phyloP scores from a whole-genome alignment of 2,888 invertebrate species.

The Eubasilissa splendida region DNA sequence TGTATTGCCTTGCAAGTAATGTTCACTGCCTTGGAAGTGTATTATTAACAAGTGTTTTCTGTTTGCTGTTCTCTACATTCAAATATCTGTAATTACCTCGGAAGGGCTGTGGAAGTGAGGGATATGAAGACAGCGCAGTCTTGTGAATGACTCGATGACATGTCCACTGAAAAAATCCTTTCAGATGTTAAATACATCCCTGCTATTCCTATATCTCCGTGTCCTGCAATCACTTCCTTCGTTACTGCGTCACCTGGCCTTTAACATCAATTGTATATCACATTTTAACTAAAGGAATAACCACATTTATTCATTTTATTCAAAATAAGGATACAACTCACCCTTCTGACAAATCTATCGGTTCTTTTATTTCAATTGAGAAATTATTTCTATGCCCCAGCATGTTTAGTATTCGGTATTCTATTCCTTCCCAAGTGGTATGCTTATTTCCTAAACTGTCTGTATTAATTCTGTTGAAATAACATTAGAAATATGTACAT shows the following conservation, averaged over 20 bases:
- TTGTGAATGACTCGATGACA: constrained; percentile 77
- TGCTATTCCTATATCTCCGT: constrained; percentile 79
- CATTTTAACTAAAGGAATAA: not conserved
- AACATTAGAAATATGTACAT: not conserved
- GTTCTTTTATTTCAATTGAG: constrained; percentile 79
- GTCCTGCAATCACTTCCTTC: constrained; percentile 70
- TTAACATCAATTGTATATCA: constrained; percentile 9
- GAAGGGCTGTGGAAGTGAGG: constrained; percentile 83
- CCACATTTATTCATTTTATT: not conserved
- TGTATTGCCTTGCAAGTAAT: constrained; percentile 20
- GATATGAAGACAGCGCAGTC: constrained; percentile 87
- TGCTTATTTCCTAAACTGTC: constrained; percentile 70
- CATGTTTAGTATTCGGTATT: constrained; percentile 77
- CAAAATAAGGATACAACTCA: constrained; percentile 61
- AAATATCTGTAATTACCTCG: constrained; percentile 71
- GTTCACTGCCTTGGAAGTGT: not conserved
- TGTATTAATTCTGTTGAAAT: constrained; percentile 58
- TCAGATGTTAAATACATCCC: constrained; percentile 80
- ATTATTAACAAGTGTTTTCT: too few species aligned
- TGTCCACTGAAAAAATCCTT: constrained; percentile 71
- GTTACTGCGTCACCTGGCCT: constrained; percentile 77
- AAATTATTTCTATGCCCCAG: constrained; percentile 80
- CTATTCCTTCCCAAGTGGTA: constrained; percentile 81
- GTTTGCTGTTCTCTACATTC: too few species aligned
- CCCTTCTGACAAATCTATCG: constrained; percentile 69